Base-by-base conservation (phyloP, 2,797 vertebrate genomes). In the Clarias pachynema region DNA sequence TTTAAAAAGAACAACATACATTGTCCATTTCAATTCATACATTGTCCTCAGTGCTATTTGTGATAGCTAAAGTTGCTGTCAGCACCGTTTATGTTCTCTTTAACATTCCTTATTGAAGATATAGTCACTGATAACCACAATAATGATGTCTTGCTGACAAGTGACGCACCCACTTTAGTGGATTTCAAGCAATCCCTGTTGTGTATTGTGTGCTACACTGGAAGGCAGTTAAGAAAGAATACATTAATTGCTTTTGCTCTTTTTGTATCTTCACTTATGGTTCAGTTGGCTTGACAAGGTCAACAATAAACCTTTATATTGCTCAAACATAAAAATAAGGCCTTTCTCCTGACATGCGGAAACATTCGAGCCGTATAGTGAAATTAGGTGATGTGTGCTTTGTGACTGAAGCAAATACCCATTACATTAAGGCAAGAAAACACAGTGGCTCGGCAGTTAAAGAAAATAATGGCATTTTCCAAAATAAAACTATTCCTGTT, bases 1-100 rank as follows among this genome's bases (percentile, higher is more conserved):
- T 87, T 90, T 92, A 69, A 92, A 90, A 92, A 90, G n/a, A 90
- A 89, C 75, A 89, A 80, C 85, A 86, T 44, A 91, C 90, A 94
- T 86, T 90, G 91, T 92, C 88, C 22, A 86, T 91, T 90, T 90
- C 37, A 89, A 89, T 87, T 87, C 31, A 89, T 88, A 90, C 86
- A 92, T 84, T 86, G 72, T 91, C 92, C 89, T 83, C 91, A 93
- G 92, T 91, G 93, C 91, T 88, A 88, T 88, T 85, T 87, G 88
- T 74, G 40, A 83, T 78, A 77, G 88, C 66, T 68, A 84, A 66
- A 84, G 89, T 83, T 73, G 84, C 88, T 85, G 87, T 88, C 89
- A 91, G 92, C 92, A 94, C 91, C 88, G 86, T 84, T 65, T 87
- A 92, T 86, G 77, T 22, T 37, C 87, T 87, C 87, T 84, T 89